phyloP scores from a whole-genome alignment of 2,113 vertebrate genomes.

The Chinchilla lanigera region DNA sequence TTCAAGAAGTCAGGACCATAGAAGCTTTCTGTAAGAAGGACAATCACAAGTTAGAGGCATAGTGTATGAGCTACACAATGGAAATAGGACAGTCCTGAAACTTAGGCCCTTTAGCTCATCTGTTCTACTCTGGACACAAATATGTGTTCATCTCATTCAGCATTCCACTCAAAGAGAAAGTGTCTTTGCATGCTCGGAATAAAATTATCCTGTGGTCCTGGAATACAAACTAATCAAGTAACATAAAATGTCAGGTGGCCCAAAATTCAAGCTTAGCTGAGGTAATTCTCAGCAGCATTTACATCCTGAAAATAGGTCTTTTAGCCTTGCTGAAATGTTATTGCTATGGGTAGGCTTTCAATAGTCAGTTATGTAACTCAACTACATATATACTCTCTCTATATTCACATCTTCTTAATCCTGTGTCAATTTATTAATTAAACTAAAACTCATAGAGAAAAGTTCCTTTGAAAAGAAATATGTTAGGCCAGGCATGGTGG shows the following conservation, averaged over 20 bases:
- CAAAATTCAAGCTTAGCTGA: neutral
- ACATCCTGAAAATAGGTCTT: constrained; percentile 20
- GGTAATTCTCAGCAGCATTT: neutral
- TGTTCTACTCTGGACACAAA: neutral
- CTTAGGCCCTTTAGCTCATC: neutral
- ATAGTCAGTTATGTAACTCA: neutral
- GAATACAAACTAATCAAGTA: neutral
- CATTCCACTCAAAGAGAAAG: neutral
- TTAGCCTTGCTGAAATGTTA: neutral
- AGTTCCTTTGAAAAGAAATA: constrained; percentile 32
- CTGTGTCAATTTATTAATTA: neutral
- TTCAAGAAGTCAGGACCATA: neutral
- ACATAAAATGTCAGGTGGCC: neutral
- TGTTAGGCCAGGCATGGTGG: too few species aligned
- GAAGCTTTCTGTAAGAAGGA: neutral
- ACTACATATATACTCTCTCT: neutral
- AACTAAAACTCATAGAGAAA: neutral
- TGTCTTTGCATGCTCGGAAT: neutral
- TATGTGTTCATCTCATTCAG: neutral
- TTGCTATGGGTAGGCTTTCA: neutral
- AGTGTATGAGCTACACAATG: neutral
- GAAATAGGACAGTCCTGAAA: neutral
- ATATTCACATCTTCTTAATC: constrained; percentile 21
- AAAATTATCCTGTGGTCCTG: neutral
- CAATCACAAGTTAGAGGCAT: neutral